Percentiles rank a stretch among this genome's conserved stretches.
phyloP scores from a whole-genome alignment of 2,888 invertebrate genomes.

The Eupithecia exiguata region DNA sequence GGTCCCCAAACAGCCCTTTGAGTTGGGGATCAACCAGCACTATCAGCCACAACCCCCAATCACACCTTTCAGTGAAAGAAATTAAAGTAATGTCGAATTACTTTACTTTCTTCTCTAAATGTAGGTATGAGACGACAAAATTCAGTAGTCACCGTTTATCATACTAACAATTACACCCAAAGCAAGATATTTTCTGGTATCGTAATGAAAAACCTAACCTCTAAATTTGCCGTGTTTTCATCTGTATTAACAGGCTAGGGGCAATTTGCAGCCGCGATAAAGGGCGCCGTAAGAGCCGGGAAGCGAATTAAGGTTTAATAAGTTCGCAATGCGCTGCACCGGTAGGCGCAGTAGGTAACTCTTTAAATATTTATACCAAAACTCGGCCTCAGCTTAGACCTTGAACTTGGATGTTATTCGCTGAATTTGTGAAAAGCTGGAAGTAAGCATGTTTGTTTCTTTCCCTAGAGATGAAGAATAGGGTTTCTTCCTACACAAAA shows the following conservation, averaged over 20 bases:
- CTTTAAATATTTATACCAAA: constrained; percentile 30
- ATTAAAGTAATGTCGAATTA: too few relatives aligned
- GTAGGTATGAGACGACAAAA: too few relatives aligned
- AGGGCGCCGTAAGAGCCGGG: constrained; percentile 55
- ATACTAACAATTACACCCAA: background rate
- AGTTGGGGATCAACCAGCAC: too few relatives aligned
- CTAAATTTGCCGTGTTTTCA: constrained; percentile 8
- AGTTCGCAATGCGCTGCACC: constrained; percentile 67
- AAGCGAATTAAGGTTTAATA: constrained; percentile 73
- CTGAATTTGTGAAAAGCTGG: background rate
- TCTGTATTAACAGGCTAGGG: constrained; percentile 35
- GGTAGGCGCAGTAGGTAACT: constrained; percentile 32
- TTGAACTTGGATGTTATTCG: constrained; percentile 25
- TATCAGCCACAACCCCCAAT: too few relatives aligned
- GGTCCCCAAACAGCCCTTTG: too few relatives aligned
- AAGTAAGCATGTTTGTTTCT: background rate
- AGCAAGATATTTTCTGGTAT: background rate
- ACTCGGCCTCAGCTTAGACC: constrained; percentile 18
- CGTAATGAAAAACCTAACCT: background rate
- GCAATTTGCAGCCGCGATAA: constrained; percentile 50
- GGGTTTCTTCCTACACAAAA: too few relatives aligned
- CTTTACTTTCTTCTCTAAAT: too few relatives aligned
- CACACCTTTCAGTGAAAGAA: too few relatives aligned
- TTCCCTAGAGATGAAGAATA: background rate
- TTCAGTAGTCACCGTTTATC: too few relatives aligned